Percentiles rank a stretch among this genome's conserved stretches.
Evolutionary conservation across 2,797 vertebrate genomes (phyloP).

Genomic region (Diceros bicornis): DNA sequence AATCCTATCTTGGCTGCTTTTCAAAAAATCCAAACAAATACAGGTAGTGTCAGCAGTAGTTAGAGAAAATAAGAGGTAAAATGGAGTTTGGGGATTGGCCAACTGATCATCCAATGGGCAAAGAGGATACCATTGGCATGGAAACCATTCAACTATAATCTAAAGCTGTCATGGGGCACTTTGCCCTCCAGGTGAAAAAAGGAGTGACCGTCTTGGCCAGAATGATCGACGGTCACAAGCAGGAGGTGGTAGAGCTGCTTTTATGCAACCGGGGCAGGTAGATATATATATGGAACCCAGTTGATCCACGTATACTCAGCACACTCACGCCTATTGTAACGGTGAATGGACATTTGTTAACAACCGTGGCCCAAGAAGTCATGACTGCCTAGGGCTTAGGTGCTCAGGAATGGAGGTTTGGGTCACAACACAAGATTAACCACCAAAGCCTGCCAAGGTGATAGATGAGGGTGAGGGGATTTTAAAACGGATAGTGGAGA

Average conservation of each 20-base stretch:
- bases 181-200: not conserved
- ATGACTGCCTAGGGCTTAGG: not conserved
- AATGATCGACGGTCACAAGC: not conserved
- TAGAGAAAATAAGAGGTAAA: not conserved
- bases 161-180: not conserved
- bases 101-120: not conserved
- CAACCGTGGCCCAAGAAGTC: not conserved
- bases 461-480: not conserved
- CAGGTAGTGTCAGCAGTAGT: not conserved
- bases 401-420: not conserved
- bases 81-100: not conserved
- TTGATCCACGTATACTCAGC: fast-evolving
- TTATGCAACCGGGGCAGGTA: not conserved
- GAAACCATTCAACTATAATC: not conserved
- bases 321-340: not conserved
- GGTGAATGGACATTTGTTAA: not conserved
- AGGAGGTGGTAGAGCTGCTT: not conserved
- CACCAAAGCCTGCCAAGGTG: not conserved
- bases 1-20: not conserved
- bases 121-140: not conserved
- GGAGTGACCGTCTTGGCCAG: not conserved
- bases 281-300: not conserved
- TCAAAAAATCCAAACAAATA: not conserved
- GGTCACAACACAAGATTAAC: not conserved
- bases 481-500: not conserved